These are phyloP conservation scores for Zaprionus obscuricornis DNA, from an alignment of 2,888 invertebrate genomes.

Conservation along the genomic window DNA sequence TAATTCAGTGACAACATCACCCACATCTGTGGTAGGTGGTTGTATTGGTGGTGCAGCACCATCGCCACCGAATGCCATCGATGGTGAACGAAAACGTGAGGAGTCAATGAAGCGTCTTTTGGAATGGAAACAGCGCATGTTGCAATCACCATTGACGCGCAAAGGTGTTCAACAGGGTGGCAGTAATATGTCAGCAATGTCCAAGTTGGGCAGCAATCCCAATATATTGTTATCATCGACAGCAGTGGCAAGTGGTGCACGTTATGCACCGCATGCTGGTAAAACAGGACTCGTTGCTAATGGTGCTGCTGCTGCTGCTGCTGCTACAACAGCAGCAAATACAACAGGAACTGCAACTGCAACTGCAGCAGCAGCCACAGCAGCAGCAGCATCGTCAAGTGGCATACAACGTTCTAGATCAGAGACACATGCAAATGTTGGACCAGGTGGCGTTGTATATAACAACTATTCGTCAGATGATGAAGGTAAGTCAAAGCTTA, in stretches of 20 bases:
- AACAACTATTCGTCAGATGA: slow-evolving; percentile 95
- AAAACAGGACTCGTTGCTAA: slow-evolving; percentile 44
- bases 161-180: slow-evolving; percentile 87
- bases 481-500: slow-evolving; percentile 88
- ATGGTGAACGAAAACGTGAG: slow-evolving; percentile 92
- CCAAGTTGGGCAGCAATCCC: slow-evolving; percentile 82
- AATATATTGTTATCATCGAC: slow-evolving; percentile 80
- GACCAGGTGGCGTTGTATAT: slow-evolving; percentile 85
- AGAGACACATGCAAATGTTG: slow-evolving; percentile 84
- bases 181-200: slow-evolving; percentile 83
- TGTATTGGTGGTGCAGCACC: slow-evolving; percentile 40
- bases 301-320: slow-evolving; percentile 14
- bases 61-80: slow-evolving; percentile 78
- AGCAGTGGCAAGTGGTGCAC: slow-evolving; percentile 76
- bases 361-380: not conserved
- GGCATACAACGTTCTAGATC: slow-evolving; percentile 83
- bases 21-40: slow-evolving; percentile 38
- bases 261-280: slow-evolving; percentile 63
- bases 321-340: slow-evolving; percentile 10
- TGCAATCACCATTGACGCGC: slow-evolving; percentile 93
- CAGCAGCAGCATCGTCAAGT: slow-evolving; percentile 8
- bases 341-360: slow-evolving; percentile 8
- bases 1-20: slow-evolving; percentile 64
- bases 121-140: slow-evolving; percentile 96
- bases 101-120: slow-evolving; percentile 95